Evolutionary conservation across 1,140 invertebrate species (phyloP).

Genomic region (Drosophila tsacasi): DNA sequence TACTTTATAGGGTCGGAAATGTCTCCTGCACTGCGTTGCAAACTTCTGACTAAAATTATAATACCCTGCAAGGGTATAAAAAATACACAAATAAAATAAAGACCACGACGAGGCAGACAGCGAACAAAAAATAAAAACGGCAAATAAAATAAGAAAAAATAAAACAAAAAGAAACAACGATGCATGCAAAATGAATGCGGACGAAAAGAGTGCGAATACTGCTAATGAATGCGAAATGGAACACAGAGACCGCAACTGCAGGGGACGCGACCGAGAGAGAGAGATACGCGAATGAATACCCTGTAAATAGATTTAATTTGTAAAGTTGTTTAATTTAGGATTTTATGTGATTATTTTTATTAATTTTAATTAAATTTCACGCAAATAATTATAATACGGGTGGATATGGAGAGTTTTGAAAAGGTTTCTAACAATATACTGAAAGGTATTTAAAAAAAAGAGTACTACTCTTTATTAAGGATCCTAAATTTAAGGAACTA

Average conservation of each 20-base stretch:
- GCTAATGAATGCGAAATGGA: constrained; percentile 80
- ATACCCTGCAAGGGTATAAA: too few relatives aligned
- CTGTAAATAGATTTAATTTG: constrained; percentile 7
- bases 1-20: too few relatives aligned
- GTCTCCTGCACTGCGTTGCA: too few relatives aligned
- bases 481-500: too few relatives aligned
- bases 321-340: fast-evolving
- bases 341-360: too few relatives aligned
- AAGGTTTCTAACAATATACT: too few relatives aligned
- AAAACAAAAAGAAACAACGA: constrained; percentile 25
- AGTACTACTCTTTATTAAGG: too few relatives aligned
- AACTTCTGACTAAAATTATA: too few relatives aligned
- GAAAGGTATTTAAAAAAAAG: too few relatives aligned
- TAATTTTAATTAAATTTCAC: too few relatives aligned
- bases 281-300: constrained; percentile 11
- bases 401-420: too few relatives aligned
- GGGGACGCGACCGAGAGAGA: neutral
- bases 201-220: constrained; percentile 58
- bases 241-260: constrained; percentile 47
- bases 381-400: too few relatives aligned
- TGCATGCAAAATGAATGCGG: constrained; percentile 75
- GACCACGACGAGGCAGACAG: constrained; percentile 24
- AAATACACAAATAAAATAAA: constrained; percentile 21
- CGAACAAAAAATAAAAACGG: constrained; percentile 5
- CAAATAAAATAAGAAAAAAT: constrained; percentile 6